Evolutionary conservation across 1,140 invertebrate species (phyloP).

Genomic region (Ceratoteleas bidentatus): DNA sequence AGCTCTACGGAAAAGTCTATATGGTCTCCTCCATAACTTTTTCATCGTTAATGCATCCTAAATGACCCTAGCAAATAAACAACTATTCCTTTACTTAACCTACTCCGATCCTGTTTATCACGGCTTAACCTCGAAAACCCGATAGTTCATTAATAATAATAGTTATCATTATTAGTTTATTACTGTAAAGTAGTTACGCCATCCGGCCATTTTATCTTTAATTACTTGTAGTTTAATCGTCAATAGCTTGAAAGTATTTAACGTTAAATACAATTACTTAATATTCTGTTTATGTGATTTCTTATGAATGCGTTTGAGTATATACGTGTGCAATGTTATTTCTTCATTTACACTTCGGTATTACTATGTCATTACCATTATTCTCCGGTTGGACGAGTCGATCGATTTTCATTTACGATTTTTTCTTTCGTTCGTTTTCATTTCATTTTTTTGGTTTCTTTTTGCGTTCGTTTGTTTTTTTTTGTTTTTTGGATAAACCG

Average conservation of each 20-base stretch:
- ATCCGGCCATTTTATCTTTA: slow-evolving; percentile 72
- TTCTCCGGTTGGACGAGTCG: slow-evolving; percentile 67
- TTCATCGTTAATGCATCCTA: slow-evolving; percentile 67
- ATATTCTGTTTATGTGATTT: slow-evolving; percentile 77
- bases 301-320: slow-evolving; percentile 80
- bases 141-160: slow-evolving; percentile 78
- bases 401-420: slow-evolving; percentile 55
- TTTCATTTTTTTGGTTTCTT: slow-evolving; percentile 11
- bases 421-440: too few species aligned
- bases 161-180: slow-evolving; percentile 80
- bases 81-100: slow-evolving; percentile 75
- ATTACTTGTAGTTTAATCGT: slow-evolving; percentile 81
- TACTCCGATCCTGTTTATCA: slow-evolving; percentile 75
- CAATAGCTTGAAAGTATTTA: slow-evolving; percentile 81
- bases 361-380: slow-evolving; percentile 64
- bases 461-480: slow-evolving; percentile 25
- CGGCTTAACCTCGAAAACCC: slow-evolving; percentile 79
- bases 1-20: slow-evolving; percentile 72
- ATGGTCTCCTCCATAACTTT: slow-evolving; percentile 67
- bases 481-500: slow-evolving; percentile 38
- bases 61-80: slow-evolving; percentile 79
- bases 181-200: slow-evolving; percentile 75
- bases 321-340: slow-evolving; percentile 78
- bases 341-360: slow-evolving; percentile 59
- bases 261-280: slow-evolving; percentile 81